These are phyloP conservation scores for Oxycera nigricornis DNA, from an alignment of 2,888 invertebrate genomes.

Conservation along the genomic window DNA sequence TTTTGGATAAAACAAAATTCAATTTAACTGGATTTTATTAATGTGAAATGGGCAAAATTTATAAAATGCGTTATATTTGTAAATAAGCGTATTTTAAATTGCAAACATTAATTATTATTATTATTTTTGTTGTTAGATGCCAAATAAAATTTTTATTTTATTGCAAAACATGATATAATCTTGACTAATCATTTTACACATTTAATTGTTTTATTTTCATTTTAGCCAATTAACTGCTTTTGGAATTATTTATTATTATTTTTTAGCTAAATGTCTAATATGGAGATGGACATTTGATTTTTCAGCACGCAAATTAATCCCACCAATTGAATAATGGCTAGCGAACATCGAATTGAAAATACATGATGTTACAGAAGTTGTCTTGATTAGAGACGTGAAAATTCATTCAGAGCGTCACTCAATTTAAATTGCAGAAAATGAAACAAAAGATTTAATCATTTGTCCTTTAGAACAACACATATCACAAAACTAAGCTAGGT, in stretches of 20 bases:
- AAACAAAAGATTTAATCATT: too few relatives aligned
- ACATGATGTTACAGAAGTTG: too few relatives aligned
- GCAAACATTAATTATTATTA: neutral
- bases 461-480: too few relatives aligned
- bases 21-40: neutral
- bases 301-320: too few relatives aligned
- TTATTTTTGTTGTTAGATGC: slow-evolving; percentile 22
- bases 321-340: too few relatives aligned
- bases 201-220: slow-evolving; percentile 1
- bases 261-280: neutral
- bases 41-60: slow-evolving; percentile 12
- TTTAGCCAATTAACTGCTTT: neutral
- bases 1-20: neutral
- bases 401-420: too few relatives aligned
- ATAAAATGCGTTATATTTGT: neutral
- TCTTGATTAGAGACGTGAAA: too few relatives aligned
- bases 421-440: too few relatives aligned
- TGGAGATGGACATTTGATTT: neutral
- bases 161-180: slow-evolving; percentile 4
- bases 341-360: too few relatives aligned
- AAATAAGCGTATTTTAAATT: slow-evolving; percentile 14
- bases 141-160: slow-evolving; percentile 31
- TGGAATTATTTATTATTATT: neutral
- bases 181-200: slow-evolving; percentile 16
- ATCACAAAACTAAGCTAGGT: too few relatives aligned